Conservation (phyloP, 2,113 vertebrate genomes). For the Anguilla japonica region DNA sequence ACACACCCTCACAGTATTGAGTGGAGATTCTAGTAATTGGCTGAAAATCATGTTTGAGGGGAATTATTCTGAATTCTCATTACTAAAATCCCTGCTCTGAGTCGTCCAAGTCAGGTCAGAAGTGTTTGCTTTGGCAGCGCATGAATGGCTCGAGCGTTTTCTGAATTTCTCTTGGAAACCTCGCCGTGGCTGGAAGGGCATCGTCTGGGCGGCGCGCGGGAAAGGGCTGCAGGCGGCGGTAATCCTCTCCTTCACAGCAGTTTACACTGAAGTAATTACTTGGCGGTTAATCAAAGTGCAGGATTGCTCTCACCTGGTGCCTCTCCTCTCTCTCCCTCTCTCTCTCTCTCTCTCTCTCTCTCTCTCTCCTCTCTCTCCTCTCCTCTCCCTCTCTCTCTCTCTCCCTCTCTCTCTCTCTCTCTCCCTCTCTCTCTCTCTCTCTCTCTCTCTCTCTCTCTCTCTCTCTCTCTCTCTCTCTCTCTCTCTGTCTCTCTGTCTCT, state of each 20-base stretch:
- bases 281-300: conserved; percentile 43
- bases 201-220: conserved; percentile 36
- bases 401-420: not conserved
- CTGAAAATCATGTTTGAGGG: not conserved
- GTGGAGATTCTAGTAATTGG: not conserved
- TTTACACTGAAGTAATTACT: conserved; percentile 44
- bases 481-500: not conserved
- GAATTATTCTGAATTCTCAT: not conserved
- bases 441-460: conserved; percentile 13
- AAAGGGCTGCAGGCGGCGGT: conserved; percentile 43
- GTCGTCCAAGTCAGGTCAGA: not conserved
- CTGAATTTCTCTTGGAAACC: conserved; percentile 7
- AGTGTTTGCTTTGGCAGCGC: not conserved
- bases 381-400: no score
- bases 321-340: not conserved
- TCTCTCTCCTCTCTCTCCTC: not conserved
- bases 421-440: conserved; percentile 23
- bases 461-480: conserved; percentile 9
- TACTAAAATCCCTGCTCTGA: not conserved
- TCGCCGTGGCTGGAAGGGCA: conserved; percentile 9
- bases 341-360: not conserved
- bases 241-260: conserved; percentile 38
- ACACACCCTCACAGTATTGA: not conserved
- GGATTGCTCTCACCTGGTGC: conserved; percentile 32
- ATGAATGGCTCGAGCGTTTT: not conserved